phyloP scores from a whole-genome alignment of 2,797 vertebrate genomes.

The Miichthys miiuy region DNA sequence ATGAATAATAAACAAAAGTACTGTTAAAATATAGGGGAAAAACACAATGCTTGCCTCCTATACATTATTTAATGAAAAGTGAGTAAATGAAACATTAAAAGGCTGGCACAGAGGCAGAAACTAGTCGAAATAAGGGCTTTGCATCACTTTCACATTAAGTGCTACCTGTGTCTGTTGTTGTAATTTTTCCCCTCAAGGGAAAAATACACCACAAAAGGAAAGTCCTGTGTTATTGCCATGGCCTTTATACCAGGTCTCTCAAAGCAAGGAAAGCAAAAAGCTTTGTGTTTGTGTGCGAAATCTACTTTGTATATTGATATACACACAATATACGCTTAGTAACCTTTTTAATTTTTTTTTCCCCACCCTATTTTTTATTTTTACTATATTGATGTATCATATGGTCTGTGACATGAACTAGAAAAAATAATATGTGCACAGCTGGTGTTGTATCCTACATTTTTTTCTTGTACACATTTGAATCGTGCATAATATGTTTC shows the following conservation, averaged over 20 bases:
- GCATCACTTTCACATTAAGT: constrained; percentile 21
- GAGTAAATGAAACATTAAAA: constrained; percentile 70
- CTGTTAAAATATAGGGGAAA: constrained; percentile 57
- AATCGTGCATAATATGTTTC: constrained; percentile 37
- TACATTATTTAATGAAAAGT: constrained; percentile 66
- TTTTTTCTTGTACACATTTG: neutral
- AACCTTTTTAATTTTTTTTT: neutral
- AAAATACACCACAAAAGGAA: constrained; percentile 1
- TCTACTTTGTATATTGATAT: neutral
- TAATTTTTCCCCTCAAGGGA: constrained; percentile 5
- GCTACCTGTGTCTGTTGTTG: constrained; percentile 24
- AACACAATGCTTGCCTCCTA: constrained; percentile 41
- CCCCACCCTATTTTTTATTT: neutral
- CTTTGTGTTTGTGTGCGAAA: neutral
- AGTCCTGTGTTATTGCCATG: neutral
- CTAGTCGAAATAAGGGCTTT: constrained; percentile 14
- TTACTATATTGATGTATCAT: neutral
- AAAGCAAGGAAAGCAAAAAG: neutral
- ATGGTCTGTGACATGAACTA: constrained; percentile 19
- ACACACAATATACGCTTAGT: neutral
- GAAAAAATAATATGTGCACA: constrained; percentile 13
- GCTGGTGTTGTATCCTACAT: constrained; percentile 43
- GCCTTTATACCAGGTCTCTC: neutral
- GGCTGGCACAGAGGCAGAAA: constrained; percentile 36
- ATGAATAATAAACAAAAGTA: constrained; percentile 71